A percentile compares a stretch with the other conserved stretches of the same genome.
Evolutionary conservation across 2,797 vertebrate species (phyloP).

Genomic region (Leptodactylus fallax): DNA sequence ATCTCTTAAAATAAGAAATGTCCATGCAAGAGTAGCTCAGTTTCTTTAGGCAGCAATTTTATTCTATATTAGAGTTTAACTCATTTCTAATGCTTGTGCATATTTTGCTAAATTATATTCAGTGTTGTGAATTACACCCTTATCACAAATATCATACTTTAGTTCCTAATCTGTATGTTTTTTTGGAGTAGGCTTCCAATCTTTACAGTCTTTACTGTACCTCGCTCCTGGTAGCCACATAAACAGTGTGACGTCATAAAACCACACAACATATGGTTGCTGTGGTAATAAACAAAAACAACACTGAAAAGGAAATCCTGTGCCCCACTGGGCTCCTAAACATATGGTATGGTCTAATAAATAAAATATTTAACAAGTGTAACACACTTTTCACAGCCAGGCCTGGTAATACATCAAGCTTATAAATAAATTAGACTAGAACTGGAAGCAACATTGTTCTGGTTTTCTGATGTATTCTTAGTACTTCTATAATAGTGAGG

Average conservation of each 20-base stretch:
- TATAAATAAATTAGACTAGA: neutral
- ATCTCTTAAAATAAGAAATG: no score
- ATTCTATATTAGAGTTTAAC: no score
- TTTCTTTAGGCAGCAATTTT: no score
- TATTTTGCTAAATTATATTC: no score
- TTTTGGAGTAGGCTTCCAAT: no score
- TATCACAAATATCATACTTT: no score
- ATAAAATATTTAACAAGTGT: conserved; percentile 13
- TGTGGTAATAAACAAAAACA: conserved; percentile 18
- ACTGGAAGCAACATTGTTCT: neutral
- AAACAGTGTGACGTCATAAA: neutral
- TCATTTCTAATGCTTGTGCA: no score
- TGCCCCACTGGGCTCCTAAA: neutral
- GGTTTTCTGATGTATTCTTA: neutral
- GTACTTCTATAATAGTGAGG: neutral
- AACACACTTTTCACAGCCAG: conserved; percentile 6
- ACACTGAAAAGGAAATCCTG: neutral
- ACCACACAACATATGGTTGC: conserved; percentile 15
- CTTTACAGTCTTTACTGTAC: no score
- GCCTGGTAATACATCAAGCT: neutral
- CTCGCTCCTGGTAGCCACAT: neutral
- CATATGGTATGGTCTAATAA: conserved; percentile 8
- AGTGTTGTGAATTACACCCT: no score
- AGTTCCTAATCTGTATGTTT: no score
- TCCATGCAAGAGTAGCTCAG: no score